These are phyloP conservation scores for Epinephelus lanceolatus DNA, from an alignment of 2,113 vertebrate species.

Conservation along the genomic window DNA sequence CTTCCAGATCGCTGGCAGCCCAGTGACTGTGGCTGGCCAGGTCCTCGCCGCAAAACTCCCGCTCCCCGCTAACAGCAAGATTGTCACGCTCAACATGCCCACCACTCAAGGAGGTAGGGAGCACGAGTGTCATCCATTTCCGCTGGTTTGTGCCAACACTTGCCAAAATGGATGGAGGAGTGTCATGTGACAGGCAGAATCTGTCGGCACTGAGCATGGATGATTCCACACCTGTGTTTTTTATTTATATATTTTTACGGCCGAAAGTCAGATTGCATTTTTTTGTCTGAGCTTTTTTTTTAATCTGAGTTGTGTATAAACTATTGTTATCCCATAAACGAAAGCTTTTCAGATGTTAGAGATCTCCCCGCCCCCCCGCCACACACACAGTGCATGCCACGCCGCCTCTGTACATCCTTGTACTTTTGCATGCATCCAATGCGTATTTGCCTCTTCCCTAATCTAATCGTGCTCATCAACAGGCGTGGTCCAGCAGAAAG, in stretches of 20 bases:
- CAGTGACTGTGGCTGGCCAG: constrained; percentile 94
- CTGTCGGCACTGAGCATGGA: constrained; percentile 19
- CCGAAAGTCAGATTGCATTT: not conserved
- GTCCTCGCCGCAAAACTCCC: constrained; percentile 94
- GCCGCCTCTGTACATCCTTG: not conserved
- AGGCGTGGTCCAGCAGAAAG: constrained; percentile 92
- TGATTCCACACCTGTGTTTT: not conserved
- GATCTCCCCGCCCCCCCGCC: not conserved
- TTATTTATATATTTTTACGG: not conserved
- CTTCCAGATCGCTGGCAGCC: constrained; percentile 93
- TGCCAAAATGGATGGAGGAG: constrained; percentile 42
- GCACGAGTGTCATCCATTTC: constrained; percentile 66
- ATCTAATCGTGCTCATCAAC: not conserved
- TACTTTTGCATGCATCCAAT: not conserved
- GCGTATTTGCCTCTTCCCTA: not conserved
- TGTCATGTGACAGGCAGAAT: constrained; percentile 7
- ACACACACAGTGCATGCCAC: constrained; percentile 30
- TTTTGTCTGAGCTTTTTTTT: not conserved
- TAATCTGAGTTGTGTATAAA: not conserved
- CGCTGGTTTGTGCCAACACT: not conserved
- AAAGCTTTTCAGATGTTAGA: not conserved
- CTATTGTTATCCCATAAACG: not conserved
- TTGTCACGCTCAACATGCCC: constrained; percentile 95
- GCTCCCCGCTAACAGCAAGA: constrained; percentile 98
- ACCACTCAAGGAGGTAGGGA: constrained; percentile 95